Evolutionary conservation across 2,113 vertebrate genomes (phyloP).

Genomic region (Himantopus leucocephalus): DNA sequence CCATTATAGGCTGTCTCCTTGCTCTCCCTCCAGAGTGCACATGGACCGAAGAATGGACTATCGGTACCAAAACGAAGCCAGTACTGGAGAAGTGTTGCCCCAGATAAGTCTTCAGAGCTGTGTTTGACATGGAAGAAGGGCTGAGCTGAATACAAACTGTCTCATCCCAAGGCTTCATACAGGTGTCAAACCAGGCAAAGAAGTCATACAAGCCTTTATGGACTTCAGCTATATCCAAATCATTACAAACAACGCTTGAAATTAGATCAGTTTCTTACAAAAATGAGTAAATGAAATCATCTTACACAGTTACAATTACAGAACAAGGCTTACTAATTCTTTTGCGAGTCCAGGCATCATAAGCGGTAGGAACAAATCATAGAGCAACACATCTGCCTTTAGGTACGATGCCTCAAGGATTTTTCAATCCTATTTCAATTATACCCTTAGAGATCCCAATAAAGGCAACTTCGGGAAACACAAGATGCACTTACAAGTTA

Average conservation of each 20-base stretch:
- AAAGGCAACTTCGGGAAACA: not conserved
- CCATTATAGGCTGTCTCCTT: not conserved
- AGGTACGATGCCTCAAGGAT: not conserved
- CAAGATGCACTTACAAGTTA: not conserved
- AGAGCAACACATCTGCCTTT: not conserved
- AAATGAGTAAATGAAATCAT: not conserved
- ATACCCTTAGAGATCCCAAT: not conserved
- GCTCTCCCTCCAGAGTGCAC: not conserved
- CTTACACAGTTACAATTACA: too few species aligned
- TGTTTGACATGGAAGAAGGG: not conserved
- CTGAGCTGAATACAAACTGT: not conserved
- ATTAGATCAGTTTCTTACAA: not conserved
- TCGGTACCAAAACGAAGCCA: fast-evolving
- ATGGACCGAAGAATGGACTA: not conserved
- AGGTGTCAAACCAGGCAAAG: not conserved
- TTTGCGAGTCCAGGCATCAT: not conserved
- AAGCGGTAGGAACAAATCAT: not conserved
- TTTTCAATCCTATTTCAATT: not conserved
- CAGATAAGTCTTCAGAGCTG: not conserved
- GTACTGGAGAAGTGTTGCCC: not conserved
- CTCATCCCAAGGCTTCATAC: not conserved
- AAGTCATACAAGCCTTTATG: not conserved
- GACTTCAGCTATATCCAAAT: not conserved
- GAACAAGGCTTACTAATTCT: not conserved
- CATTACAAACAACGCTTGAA: not conserved